Percentiles rank a stretch among this genome's conserved stretches.
Evolutionary conservation across 2,797 vertebrate species (phyloP).

Genomic region (Onychomys torridus): DNA sequence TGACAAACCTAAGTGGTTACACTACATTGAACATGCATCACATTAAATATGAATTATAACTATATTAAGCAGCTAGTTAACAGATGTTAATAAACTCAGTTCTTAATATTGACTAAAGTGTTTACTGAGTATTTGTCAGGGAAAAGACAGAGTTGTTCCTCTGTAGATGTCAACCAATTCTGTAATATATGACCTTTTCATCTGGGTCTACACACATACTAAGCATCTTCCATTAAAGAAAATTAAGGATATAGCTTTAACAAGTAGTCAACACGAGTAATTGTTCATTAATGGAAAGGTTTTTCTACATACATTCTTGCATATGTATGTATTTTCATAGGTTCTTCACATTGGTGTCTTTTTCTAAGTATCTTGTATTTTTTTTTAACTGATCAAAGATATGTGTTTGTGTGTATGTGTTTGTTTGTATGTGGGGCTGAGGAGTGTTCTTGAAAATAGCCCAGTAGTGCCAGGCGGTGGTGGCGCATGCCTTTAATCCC

Average conservation of each 20-base stretch:
- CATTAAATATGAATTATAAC: slow-evolving; percentile 78
- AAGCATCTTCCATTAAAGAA: slow-evolving; percentile 46
- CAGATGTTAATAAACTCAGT: slow-evolving; percentile 69
- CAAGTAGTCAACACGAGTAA: not conserved
- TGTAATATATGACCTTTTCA: slow-evolving; percentile 69
- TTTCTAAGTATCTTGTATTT: not conserved
- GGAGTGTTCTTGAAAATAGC: not conserved
- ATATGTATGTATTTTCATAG: slow-evolving; percentile 19
- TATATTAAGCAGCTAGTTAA: slow-evolving; percentile 65
- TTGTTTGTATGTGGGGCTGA: not conserved
- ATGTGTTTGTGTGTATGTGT: not conserved
- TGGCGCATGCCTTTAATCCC: too few species aligned
- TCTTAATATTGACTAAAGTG: slow-evolving; percentile 68
- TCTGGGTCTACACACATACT: slow-evolving; percentile 65
- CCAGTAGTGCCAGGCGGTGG: too few species aligned
- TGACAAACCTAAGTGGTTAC: slow-evolving; percentile 66
- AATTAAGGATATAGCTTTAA: slow-evolving; percentile 26
- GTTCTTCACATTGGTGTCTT: not conserved
- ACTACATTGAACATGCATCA: slow-evolving; percentile 57
- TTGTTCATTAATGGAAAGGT: slow-evolving; percentile 39
- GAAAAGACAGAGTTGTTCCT: slow-evolving; percentile 71
- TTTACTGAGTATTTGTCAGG: slow-evolving; percentile 75
- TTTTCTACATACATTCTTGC: not conserved
- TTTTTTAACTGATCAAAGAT: not conserved
- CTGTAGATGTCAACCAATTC: slow-evolving; percentile 71